phyloP scores from a whole-genome alignment of 2,113 vertebrate genomes.

The Petaurus breviceps region DNA sequence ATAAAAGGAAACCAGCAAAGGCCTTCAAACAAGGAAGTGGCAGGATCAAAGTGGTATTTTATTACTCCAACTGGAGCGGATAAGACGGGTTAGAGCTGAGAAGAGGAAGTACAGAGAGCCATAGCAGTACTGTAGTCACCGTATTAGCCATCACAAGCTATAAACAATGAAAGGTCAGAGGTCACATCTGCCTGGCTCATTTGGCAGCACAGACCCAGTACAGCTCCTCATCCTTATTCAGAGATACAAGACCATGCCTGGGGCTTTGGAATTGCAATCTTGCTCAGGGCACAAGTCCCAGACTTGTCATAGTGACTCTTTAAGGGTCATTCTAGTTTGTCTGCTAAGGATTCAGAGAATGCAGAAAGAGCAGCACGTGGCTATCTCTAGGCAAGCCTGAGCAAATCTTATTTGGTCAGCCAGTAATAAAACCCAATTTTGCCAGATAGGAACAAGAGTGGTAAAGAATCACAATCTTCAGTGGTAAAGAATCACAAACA shows the following conservation, averaged over 20 bases:
- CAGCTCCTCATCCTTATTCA: neutral
- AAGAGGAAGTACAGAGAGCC: neutral
- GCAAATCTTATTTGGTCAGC: conserved; percentile 24
- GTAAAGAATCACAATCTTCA: conserved; percentile 2
- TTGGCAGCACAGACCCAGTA: neutral
- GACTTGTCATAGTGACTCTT: neutral
- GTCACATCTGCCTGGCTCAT: neutral
- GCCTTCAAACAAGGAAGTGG: neutral
- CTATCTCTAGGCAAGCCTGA: neutral
- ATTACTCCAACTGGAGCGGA: too few relatives aligned
- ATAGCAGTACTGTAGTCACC: too few relatives aligned
- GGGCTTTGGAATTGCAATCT: neutral
- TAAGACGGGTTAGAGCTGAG: neutral
- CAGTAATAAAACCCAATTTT: neutral
- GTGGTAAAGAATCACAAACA: conserved; percentile 12
- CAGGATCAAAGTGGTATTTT: neutral
- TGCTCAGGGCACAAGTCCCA: too few relatives aligned
- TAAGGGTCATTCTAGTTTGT: neutral
- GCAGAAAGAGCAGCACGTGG: conserved; percentile 2
- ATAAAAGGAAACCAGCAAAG: neutral
- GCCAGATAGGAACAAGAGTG: neutral
- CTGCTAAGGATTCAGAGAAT: neutral
- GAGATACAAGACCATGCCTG: neutral
- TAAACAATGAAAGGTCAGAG: too few relatives aligned
- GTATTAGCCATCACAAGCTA: too few relatives aligned